phyloP scores from a whole-genome alignment of 2,797 vertebrate species.

The Mionectes olivaceus region DNA sequence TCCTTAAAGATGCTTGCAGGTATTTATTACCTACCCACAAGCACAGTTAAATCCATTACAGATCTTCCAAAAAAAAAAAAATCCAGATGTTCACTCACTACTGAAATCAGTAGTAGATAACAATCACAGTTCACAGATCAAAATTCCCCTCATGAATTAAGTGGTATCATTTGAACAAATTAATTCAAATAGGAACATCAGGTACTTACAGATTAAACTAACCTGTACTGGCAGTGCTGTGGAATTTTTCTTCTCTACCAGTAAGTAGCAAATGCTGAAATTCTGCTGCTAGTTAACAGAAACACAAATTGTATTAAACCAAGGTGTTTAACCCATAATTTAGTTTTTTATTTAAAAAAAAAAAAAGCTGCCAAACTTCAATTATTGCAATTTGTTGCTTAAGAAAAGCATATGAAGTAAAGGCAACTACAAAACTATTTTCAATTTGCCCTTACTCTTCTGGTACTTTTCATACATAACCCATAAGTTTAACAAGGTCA shows the following conservation, averaged over 20 bases:
- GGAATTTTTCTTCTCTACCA: conserved; percentile 91
- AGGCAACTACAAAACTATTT: conserved; percentile 25
- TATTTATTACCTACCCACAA: not conserved
- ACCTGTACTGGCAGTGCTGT: conserved; percentile 95
- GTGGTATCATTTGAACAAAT: conserved; percentile 79
- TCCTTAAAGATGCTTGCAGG: not conserved
- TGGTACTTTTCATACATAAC: not conserved
- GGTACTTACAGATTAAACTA: conserved; percentile 98
- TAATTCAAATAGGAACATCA: conserved; percentile 83
- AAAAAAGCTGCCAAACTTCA: conserved; percentile 58
- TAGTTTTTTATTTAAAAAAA: conserved; percentile 34
- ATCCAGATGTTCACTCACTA: not conserved
- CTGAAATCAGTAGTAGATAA: conserved; percentile 30
- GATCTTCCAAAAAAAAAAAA: not conserved
- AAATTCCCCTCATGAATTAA: conserved; percentile 73
- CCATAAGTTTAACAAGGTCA: not conserved
- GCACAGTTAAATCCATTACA: not conserved
- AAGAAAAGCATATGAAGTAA: conserved; percentile 41
- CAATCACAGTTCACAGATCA: conserved; percentile 73
- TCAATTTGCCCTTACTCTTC: not conserved
- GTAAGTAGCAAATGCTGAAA: conserved; percentile 91
- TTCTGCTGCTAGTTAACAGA: conserved; percentile 94
- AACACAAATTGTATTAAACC: conserved; percentile 91
- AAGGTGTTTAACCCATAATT: conserved; percentile 76
- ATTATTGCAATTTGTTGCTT: conserved; percentile 27